Evolutionary conservation across 2,888 invertebrate species (phyloP), one percentile per base, ranked within the genome.

Genomic region (Lasius platythorax): DNA sequence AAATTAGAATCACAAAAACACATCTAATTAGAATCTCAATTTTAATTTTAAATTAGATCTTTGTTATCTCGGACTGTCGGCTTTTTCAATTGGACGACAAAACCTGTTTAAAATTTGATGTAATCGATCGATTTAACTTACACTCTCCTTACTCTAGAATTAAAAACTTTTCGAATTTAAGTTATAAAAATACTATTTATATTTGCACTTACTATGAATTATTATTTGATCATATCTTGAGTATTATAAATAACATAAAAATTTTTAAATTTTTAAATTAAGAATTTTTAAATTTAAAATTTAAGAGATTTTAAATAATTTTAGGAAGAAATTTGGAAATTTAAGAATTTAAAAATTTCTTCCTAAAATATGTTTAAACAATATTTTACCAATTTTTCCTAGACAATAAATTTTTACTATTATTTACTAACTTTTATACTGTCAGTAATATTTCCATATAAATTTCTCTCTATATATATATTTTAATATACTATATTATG

Each of bases 21-120:
- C n/a, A 33, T 67, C 67, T 75, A 75, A 66, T 67, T 67, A 75
- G 40, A 61, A 40, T 11, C 12, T 18, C 15, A 75, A 75, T 75
- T 75, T 75, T 46, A 66, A 66, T 64, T 66, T 67, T 33, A 30
- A 75, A 75, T 75, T 66, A 66, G 46, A 23, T 33, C 18, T 43
- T 43, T 64, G 56, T 30, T 74, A 30, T 28, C 30, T 30, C 2
- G 18, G 18, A 40, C 46, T 75, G 30, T 30, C n/a, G 30, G 33
- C 9, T 33, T 46, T 30, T 64, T 30, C 8, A 2, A 33, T 66
- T 75, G 12, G 9, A 15, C 18, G 5, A 46, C 46, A 1, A 67
- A 33, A 43, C n/a, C 18, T 61, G 40, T 73, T 58, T 18, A 37
- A 15, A 56, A 37, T 72, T 72, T 3, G 5, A 18, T 28, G 50